Evolutionary conservation across 2,888 invertebrate genomes (phyloP).

Genomic region (Caenorhabditis uteleia): DNA sequence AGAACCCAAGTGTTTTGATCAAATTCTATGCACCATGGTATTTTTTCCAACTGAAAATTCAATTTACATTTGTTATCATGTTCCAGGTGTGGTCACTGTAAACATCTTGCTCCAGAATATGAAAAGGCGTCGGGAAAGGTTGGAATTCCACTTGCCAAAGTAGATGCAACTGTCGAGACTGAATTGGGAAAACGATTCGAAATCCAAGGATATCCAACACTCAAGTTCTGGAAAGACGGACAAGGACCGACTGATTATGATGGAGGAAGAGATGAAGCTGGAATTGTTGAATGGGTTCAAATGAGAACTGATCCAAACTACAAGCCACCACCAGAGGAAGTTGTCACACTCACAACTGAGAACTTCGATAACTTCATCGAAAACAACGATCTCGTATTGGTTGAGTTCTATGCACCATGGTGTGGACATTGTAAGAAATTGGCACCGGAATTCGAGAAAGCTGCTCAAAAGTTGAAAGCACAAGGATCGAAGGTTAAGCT

Average conservation of each 20-base stretch:
- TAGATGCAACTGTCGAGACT: slow-evolving; percentile 74
- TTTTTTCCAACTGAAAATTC: no score
- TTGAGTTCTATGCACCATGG: slow-evolving; percentile 76
- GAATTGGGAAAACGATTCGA: slow-evolving; percentile 72
- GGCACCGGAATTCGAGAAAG: slow-evolving; percentile 73
- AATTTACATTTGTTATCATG: neutral
- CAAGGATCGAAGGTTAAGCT: slow-evolving; percentile 61
- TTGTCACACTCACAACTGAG: slow-evolving; percentile 72
- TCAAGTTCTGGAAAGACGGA: slow-evolving; percentile 74
- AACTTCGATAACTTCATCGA: slow-evolving; percentile 73
- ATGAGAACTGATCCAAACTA: slow-evolving; percentile 73
- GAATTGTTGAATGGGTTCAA: slow-evolving; percentile 73
- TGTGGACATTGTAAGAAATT: slow-evolving; percentile 73
- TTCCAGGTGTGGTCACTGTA: slow-evolving; percentile 73
- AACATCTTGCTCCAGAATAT: slow-evolving; percentile 72
- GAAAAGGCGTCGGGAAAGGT: slow-evolving; percentile 72
- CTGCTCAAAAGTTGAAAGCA: slow-evolving; percentile 70
- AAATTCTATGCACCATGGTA: slow-evolving; percentile 76
- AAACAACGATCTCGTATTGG: slow-evolving; percentile 72
- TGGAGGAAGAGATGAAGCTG: slow-evolving; percentile 71
- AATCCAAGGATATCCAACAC: slow-evolving; percentile 74
- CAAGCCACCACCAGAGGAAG: slow-evolving; percentile 73
- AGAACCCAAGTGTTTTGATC: slow-evolving; percentile 72
- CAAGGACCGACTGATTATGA: slow-evolving; percentile 72
- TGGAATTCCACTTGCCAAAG: slow-evolving; percentile 72